phyloP scores from a whole-genome alignment of 1,140 invertebrate genomes.

The Papilio polytes region DNA sequence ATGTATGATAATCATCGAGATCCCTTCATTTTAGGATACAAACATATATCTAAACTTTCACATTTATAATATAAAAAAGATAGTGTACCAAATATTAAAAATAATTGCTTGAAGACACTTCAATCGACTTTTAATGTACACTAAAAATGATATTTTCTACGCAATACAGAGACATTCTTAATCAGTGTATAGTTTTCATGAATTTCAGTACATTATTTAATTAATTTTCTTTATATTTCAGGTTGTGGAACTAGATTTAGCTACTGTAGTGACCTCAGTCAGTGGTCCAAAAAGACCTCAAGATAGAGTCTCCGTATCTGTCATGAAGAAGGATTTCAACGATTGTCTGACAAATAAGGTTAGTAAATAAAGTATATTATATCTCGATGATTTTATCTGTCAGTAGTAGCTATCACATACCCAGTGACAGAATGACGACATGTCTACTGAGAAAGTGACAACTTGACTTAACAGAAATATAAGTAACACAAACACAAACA shows the following conservation, averaged over 20 bases:
- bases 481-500: too few species aligned
- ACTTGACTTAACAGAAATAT: background rate
- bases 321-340: slow-evolving; percentile 96
- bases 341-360: slow-evolving; percentile 96
- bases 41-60: too few species aligned
- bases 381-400: too few species aligned
- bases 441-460: slow-evolving; percentile 50
- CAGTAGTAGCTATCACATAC: slow-evolving; percentile 47
- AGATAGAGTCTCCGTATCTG: slow-evolving; percentile 95
- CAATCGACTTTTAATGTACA: too few species aligned
- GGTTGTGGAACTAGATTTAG: slow-evolving; percentile 94
- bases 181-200: background rate
- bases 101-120: too few species aligned
- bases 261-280: slow-evolving; percentile 95
- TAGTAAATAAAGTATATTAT: slow-evolving; percentile 56
- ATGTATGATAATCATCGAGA: too few species aligned
- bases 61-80: too few species aligned
- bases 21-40: too few species aligned
- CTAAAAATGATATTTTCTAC: too few species aligned
- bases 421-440: slow-evolving; percentile 53
- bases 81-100: too few species aligned
- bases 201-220: background rate
- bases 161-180: too few species aligned
- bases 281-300: slow-evolving; percentile 99
- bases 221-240: slow-evolving; percentile 61